A percentile compares a stretch with the other conserved stretches of the same genome.
Conservation (phyloP, 2,797 vertebrate species). For the Parauchenoglanis punctatus region DNA sequence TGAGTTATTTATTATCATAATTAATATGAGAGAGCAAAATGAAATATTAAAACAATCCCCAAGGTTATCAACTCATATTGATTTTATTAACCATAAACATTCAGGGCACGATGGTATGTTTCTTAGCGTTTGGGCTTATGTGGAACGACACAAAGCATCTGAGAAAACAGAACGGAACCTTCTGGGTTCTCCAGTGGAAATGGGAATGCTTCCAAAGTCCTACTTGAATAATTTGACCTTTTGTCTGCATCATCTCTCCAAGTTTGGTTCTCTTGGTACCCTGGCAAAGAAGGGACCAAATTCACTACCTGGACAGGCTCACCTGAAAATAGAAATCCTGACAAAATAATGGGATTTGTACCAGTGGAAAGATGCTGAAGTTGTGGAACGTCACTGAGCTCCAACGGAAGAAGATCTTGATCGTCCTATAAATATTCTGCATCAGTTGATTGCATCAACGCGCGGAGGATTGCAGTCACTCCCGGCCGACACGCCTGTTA, state of each 20-base stretch:
- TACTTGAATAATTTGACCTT: neutral
- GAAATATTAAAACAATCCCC: neutral
- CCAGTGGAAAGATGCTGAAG: neutral
- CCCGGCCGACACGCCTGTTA: neutral
- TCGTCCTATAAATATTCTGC: constrained; percentile 9
- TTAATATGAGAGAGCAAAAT: neutral
- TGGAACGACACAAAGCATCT: neutral
- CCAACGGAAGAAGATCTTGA: neutral
- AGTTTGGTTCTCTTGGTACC: neutral
- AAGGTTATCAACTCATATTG: neutral
- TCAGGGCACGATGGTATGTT: neutral
- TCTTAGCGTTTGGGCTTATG: neutral
- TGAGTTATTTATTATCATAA: neutral
- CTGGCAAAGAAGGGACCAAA: neutral
- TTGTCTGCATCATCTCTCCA: neutral
- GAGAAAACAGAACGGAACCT: neutral
- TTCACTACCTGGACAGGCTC: neutral
- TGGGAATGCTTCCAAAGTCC: neutral
- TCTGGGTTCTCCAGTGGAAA: neutral
- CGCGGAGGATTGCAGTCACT: constrained; percentile 6
- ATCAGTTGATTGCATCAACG: constrained; percentile 3
- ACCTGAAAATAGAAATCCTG: neutral
- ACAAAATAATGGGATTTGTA: neutral
- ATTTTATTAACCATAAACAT: neutral
- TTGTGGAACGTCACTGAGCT: neutral